Evolutionary conservation across 1,140 invertebrate species (phyloP).

Genomic region (Lepidurus arcticus): DNA sequence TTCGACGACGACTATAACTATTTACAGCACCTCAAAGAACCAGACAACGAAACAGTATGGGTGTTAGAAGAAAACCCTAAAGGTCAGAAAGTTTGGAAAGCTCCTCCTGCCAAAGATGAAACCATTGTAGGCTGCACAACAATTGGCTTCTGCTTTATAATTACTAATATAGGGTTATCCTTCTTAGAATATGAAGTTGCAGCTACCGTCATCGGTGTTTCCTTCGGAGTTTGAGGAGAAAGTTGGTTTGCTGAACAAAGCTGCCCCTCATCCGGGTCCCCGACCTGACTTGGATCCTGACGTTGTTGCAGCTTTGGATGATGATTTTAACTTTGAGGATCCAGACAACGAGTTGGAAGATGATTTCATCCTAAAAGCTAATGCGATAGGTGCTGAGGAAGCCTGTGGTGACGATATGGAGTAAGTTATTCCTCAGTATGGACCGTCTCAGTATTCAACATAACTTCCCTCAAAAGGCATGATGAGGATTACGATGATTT

Average conservation of each 20-base stretch:
- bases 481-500: slow-evolving; percentile 43
- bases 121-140: not conserved
- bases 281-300: slow-evolving; percentile 85
- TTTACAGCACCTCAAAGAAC: slow-evolving; percentile 79
- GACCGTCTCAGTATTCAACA: not conserved
- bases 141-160: not conserved
- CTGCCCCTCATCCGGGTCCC: slow-evolving; percentile 66
- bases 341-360: slow-evolving; percentile 81
- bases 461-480: slow-evolving; percentile 37
- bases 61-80: slow-evolving; percentile 38
- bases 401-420: slow-evolving; percentile 37
- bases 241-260: slow-evolving; percentile 82
- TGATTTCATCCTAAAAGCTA: slow-evolving; percentile 77
- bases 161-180: slow-evolving; percentile 1
- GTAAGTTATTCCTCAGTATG: not conserved
- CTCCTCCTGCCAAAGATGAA: slow-evolving; percentile 29
- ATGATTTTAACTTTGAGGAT: slow-evolving; percentile 80
- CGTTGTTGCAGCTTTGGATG: slow-evolving; percentile 84
- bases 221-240: slow-evolving; percentile 80
- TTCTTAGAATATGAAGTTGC: slow-evolving; percentile 48
- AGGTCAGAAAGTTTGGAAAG: slow-evolving; percentile 30
- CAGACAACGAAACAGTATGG: slow-evolving; percentile 47
- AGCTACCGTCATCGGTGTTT: slow-evolving; percentile 84
- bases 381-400: slow-evolving; percentile 50
- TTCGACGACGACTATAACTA: slow-evolving; percentile 96